Evolutionary conservation across 2,113 vertebrate species (phyloP), one percentile per base, ranked within the genome.

Genomic region (Epinephelus moara): DNA sequence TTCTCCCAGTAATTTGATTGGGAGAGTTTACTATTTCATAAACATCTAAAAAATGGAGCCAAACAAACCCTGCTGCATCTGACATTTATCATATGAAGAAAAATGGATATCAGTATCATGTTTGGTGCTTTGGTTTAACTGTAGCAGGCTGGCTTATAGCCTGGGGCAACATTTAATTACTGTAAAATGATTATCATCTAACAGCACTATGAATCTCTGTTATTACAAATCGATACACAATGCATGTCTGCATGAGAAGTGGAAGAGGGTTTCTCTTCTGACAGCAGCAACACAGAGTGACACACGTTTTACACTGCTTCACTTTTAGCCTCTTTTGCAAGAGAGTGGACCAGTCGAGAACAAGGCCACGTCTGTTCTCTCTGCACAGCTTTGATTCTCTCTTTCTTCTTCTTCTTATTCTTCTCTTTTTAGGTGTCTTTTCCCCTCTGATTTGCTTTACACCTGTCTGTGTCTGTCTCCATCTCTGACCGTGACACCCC

Each of bases 361-460:
- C 86, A 90, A 91, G 27, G 71, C 19, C 7, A 11, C 3, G 30
- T 53, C 75, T 82, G 89, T 94, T 83, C 70, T 66, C 61, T 62
- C 27, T 72, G 66, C 45, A 78, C 21, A 12, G 57, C 64, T 70
- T 55, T 67, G 40, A 62, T 60, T 80, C 50, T 62, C 45, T 69
- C n/a, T 61, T 15, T 82, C 4, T 25, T 14, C 21, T 50, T 55
- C 30, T 79, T 33, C 25, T 68, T 82, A 3, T 27, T 18, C 25
- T 40, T 61, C 40, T 80, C 30, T 25, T 68, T 30, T 21, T 25
- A 73, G 67, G 23, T 30, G 30, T 40, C 42, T 71, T 72, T 33
- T 37, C 4, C 3, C 27, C n/a, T 63, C 53, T 64, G 70, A 70
- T 49, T 73, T 78, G 19, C 67, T 45, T 42, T 45, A n/a, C 57